Evolutionary conservation across 1,140 invertebrate species (phyloP).

Genomic region (Cotesia chilonis): DNA sequence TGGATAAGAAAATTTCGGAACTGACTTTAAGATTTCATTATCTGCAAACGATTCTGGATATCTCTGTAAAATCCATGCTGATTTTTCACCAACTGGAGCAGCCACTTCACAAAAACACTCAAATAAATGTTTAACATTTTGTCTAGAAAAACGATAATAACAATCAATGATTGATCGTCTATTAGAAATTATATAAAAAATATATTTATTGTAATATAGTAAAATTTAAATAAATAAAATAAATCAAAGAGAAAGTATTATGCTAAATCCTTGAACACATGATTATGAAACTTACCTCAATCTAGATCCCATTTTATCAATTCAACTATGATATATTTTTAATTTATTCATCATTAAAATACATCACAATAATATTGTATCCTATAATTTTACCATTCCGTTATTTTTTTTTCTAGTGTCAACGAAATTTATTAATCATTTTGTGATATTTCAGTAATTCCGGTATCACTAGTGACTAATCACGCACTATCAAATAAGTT

Average conservation of each 20-base stretch:
- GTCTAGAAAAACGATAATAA: slow-evolving; percentile 68
- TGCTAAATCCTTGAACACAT: slow-evolving; percentile 22
- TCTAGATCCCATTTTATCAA: slow-evolving; percentile 62
- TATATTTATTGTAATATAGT: neutral
- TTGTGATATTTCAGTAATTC: too few species aligned
- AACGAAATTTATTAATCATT: too few species aligned
- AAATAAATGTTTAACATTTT: slow-evolving; percentile 81
- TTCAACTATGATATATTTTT: slow-evolving; percentile 1
- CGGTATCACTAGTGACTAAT: too few species aligned
- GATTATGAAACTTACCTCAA: slow-evolving; percentile 51
- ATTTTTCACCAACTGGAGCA: slow-evolving; percentile 69
- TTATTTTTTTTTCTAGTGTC: too few species aligned
- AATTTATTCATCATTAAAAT: too few species aligned
- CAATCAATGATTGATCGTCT: neutral
- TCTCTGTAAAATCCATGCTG: slow-evolving; percentile 79
- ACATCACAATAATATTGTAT: too few species aligned
- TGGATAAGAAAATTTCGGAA: slow-evolving; percentile 87
- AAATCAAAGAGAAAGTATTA: slow-evolving; percentile 20
- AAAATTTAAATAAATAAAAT: slow-evolving; percentile 10
- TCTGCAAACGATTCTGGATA: slow-evolving; percentile 80
- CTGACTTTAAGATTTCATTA: slow-evolving; percentile 79
- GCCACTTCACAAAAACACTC: slow-evolving; percentile 87
- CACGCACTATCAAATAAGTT: too few species aligned
- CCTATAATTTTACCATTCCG: too few species aligned
- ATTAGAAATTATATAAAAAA: neutral